Percentiles rank a stretch among this genome's conserved stretches.
Evolutionary conservation across 2,113 vertebrate species (phyloP).

Genomic region (Hippolais icterina): DNA sequence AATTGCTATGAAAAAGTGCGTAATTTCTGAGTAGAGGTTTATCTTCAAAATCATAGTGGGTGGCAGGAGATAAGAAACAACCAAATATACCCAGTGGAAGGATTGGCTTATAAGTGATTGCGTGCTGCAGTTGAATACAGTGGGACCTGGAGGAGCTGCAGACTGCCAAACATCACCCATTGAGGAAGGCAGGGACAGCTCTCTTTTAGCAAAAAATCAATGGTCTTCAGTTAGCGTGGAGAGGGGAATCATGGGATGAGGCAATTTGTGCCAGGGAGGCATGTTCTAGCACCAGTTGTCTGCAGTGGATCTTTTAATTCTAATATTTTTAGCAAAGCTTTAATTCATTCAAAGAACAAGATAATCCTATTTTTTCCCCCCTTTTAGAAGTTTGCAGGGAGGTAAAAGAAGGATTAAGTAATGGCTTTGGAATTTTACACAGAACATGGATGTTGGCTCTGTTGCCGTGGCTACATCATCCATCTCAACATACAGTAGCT

Average conservation of each 20-base stretch:
- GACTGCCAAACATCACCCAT: neutral
- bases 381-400: neutral
- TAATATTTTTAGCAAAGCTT: neutral
- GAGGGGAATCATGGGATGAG: neutral
- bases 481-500: constrained; percentile 52
- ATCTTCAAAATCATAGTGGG: neutral
- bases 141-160: neutral
- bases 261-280: neutral
- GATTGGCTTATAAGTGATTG: neutral
- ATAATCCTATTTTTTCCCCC: neutral
- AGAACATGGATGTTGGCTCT: constrained; percentile 25
- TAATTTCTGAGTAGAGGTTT: neutral
- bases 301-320: neutral
- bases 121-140: neutral
- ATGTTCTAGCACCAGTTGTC: neutral
- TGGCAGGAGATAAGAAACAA: neutral
- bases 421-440: neutral
- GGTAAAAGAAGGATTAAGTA: constrained; percentile 4
- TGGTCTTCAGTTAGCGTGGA: neutral
- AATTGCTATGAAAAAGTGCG: neutral
- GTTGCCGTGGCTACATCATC: constrained; percentile 43
- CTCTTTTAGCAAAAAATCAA: neutral
- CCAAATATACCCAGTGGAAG: neutral
- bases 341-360: neutral
- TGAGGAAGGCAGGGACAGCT: neutral